phyloP scores from a whole-genome alignment of 1,140 invertebrate genomes.

The Steinernema feltiae region DNA sequence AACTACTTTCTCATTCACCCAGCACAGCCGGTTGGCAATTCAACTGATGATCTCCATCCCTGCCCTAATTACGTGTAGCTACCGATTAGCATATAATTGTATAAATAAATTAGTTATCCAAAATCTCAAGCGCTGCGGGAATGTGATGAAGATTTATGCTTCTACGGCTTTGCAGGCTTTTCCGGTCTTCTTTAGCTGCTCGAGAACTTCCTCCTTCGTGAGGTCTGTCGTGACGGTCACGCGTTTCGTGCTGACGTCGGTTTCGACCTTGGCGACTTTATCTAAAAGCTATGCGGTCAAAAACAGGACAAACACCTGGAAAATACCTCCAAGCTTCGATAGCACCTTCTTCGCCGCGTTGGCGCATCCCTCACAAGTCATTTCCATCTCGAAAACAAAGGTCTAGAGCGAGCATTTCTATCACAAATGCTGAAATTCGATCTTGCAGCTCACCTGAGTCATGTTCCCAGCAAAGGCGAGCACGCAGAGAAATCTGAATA shows the following conservation, averaged over 20 bases:
- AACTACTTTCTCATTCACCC: slow-evolving; percentile 26
- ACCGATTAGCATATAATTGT: background rate
- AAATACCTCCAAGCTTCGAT: slow-evolving; percentile 51
- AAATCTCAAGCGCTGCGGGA: background rate
- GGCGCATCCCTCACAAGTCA: slow-evolving; percentile 60
- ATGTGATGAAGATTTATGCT: background rate
- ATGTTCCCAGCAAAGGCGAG: too few relatives aligned
- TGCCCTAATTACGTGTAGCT: background rate
- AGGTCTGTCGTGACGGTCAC: slow-evolving; percentile 54
- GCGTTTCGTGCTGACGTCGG: slow-evolving; percentile 44
- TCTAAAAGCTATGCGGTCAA: too few relatives aligned
- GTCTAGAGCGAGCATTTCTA: slow-evolving; percentile 21
- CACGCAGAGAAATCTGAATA: too few relatives aligned
- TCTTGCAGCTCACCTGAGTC: background rate
- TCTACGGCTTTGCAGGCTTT: slow-evolving; percentile 36
- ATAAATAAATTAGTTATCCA: slow-evolving; percentile 20
- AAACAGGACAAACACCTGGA: too few relatives aligned
- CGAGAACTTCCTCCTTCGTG: slow-evolving; percentile 44
- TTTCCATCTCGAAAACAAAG: slow-evolving; percentile 57
- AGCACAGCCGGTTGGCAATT: slow-evolving; percentile 17
- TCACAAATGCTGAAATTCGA: background rate
- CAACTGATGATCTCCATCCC: slow-evolving; percentile 21
- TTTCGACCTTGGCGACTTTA: slow-evolving; percentile 45
- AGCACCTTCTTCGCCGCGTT: slow-evolving; percentile 57
- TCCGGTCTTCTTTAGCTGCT: slow-evolving; percentile 55